Percentiles rank a stretch among this genome's conserved stretches.
phyloP scores from a whole-genome alignment of 1,140 invertebrate species.

The Muscidifurax raptorellus region DNA sequence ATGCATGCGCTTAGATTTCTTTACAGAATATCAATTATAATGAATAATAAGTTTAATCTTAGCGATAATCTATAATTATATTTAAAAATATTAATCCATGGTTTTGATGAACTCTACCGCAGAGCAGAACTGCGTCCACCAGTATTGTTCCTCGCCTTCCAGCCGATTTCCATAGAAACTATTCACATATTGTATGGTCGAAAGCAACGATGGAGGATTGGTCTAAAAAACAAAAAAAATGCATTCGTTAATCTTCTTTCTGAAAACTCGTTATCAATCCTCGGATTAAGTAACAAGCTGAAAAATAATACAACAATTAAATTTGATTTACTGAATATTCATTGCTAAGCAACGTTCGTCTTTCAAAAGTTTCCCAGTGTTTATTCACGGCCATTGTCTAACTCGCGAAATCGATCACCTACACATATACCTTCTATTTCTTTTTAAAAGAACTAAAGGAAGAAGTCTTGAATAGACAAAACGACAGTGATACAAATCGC shows the following conservation, averaged over 20 bases:
- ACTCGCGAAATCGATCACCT: not conserved
- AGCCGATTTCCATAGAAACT: constrained; percentile 91
- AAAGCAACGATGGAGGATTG: constrained; percentile 95
- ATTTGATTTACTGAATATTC: no score
- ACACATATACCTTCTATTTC: not conserved
- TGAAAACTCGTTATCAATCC: not conserved
- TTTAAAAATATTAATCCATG: constrained; percentile 85
- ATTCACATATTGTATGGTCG: constrained; percentile 97
- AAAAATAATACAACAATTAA: not conserved
- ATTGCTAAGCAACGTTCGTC: no score
- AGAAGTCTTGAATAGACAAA: not conserved
- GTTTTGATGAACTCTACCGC: constrained; percentile 99
- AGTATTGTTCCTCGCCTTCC: constrained; percentile 95
- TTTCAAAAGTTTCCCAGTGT: not conserved
- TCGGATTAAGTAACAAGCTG: not conserved
- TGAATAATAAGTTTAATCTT: constrained; percentile 41
- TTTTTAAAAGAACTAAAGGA: not conserved
- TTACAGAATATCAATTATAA: constrained; percentile 45
- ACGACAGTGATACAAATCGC: not conserved
- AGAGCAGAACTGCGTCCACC: constrained; percentile 98
- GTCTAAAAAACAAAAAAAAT: constrained; percentile 78
- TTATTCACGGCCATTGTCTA: not conserved
- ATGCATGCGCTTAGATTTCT: constrained; percentile 35
- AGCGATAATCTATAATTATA: constrained; percentile 19
- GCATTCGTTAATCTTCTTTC: not conserved